These are phyloP conservation scores for Corvus moneduloides DNA, from an alignment of 2,113 vertebrate genomes.

Conservation along the genomic window DNA sequence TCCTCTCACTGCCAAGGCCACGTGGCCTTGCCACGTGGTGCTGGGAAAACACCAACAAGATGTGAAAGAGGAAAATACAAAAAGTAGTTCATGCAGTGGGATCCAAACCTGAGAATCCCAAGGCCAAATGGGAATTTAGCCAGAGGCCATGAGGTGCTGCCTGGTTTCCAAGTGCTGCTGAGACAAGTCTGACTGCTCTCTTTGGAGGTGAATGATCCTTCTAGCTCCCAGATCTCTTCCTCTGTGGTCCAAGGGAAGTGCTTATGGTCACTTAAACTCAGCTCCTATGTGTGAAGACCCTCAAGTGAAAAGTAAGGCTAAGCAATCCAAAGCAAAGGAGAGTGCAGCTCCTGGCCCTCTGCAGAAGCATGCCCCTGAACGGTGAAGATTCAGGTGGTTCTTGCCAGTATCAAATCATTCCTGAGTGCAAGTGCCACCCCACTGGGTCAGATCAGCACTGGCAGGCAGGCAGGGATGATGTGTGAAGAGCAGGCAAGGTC, in stretches of 20 bases:
- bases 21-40: not conserved
- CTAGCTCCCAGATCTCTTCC: not conserved
- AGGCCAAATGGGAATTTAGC: not conserved
- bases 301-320: not conserved
- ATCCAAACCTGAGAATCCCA: not conserved
- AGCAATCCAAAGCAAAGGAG: not conserved
- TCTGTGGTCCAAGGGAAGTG: not conserved
- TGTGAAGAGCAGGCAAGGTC: not conserved
- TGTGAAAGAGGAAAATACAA: not conserved
- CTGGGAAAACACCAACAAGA: not conserved
- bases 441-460: not conserved
- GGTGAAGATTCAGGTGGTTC: not conserved
- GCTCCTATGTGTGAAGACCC: not conserved
- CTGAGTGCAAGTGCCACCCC: not conserved
- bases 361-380: not conserved
- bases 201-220: not conserved
- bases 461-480: not conserved
- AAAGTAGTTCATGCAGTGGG: not conserved
- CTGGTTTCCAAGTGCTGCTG: not conserved
- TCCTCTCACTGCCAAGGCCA: not conserved
- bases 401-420: not conserved
- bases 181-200: not conserved
- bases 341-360: not conserved
- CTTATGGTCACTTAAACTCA: not conserved
- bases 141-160: not conserved